phyloP scores from a whole-genome alignment of 2,888 invertebrate genomes.

The Teleogryllus oceanicus region DNA sequence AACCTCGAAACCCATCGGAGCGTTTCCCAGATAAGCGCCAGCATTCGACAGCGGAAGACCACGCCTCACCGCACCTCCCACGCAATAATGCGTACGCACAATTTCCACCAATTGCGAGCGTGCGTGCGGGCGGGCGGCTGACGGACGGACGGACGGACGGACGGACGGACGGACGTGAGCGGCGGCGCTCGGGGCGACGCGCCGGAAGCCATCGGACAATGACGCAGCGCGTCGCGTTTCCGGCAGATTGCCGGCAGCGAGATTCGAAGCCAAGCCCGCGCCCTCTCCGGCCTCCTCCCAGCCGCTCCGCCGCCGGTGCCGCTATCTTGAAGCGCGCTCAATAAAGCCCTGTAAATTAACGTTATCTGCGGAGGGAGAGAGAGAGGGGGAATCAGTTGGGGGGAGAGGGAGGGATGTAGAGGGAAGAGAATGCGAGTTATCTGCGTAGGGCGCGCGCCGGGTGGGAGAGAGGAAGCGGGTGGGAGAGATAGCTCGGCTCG shows the following conservation, averaged over 20 bases:
- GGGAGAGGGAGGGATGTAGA: not conserved
- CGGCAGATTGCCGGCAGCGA: not conserved
- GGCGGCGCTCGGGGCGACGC: not conserved
- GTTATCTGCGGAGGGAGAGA: not conserved
- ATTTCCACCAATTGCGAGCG: too few relatives aligned
- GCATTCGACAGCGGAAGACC: too few relatives aligned
- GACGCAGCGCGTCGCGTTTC: not conserved
- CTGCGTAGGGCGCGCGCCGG: not conserved
- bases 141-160: too few relatives aligned
- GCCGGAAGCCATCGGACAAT: not conserved
- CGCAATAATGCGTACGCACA: too few relatives aligned
- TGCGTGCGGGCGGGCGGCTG: too few relatives aligned
- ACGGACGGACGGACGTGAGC: not conserved
- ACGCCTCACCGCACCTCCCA: too few relatives aligned
- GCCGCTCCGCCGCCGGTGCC: not conserved
- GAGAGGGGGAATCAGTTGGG: not conserved
- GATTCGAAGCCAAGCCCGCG: too few relatives aligned
- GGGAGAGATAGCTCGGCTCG: not conserved
- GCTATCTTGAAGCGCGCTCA: not conserved
- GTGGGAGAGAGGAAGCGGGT: not conserved
- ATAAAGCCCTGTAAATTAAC: slow-evolving; percentile 18
- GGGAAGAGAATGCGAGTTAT: not conserved
- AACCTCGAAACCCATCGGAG: too few relatives aligned
- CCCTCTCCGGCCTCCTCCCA: too few relatives aligned
- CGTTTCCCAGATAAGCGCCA: too few relatives aligned